Evolutionary conservation across 2,888 invertebrate genomes (phyloP), one percentile per base, ranked within the genome.

Genomic region (Bhutanitis thaidina): DNA sequence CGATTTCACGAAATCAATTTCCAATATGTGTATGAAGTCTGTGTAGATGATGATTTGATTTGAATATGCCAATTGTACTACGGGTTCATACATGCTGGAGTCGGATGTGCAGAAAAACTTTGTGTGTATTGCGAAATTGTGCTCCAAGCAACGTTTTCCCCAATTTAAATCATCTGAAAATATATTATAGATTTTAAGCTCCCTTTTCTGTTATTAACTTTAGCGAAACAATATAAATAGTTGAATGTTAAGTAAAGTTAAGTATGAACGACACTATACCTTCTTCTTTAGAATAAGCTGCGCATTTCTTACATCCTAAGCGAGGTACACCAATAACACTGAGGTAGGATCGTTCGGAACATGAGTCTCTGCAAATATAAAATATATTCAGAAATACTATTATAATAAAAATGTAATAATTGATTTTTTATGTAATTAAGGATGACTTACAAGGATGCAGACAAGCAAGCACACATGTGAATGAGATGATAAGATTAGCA

Each of bases 91-190:
- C 76, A 92, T 91, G 20, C 96, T 96, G 65, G 94, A 95, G 43
- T 96, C 96, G 38, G 95, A 93, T n/a, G 96, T 95, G 63, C 96
- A 94, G 71, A 96, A 96, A 77, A 97, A 97, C 73, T 95, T 96
- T 61, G 97, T 96, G 80, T 98, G 97, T 58, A 98, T 93, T 40
- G 97, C 96, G 62, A 97, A 93, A 71, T 97, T 96, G 77, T 98
- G 98, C 70, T 94, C 93, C 51, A 96, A 86, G 74, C 98, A 98
- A 62, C 94, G 85, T 69, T 93, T 92, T 45, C 93, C 91, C 64
- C 92, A 92, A 63, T 92, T 92, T 54, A 88, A 79, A 68, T 86
- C 89, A 79, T 77, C 77, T 87, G 80, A 32, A 77, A 74, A 40
- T 30, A 29, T 13, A 38, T 13, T 3, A 27, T 27, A 4, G 27